Evolutionary conservation across 2,888 invertebrate species (phyloP), one percentile per base, ranked within the genome.

Genomic region (Eupithecia tripunctaria): DNA sequence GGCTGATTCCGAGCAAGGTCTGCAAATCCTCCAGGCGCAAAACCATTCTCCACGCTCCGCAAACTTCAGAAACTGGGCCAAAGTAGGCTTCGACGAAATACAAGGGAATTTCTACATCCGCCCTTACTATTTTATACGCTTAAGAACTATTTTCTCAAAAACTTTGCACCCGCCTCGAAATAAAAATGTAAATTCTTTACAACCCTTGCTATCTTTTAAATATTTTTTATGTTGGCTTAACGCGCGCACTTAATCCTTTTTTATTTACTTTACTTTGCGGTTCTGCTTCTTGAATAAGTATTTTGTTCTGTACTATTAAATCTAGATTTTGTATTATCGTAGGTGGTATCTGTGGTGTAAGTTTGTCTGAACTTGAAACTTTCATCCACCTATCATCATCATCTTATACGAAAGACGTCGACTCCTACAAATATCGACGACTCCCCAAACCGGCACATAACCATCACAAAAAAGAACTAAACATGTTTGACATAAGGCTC

Each of bases 21-120:
- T 88, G 86, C 85, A 91, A 92, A 91, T 91, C 91, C 90, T 85
- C 84, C 85, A 86, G 87, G 85, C 88, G 88, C 86, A 86, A 88
- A 89, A 86, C 88, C 88, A 93, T 93, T 92, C 88, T 89, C 89
- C 88, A 89, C 90, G 91, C 87, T 91, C 90, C 85, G 90, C 89
- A 91, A 92, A 92, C 90, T 92, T 88, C 88, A 88, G 6, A 88
- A 94, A 92, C 89, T 93, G 87, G 93, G 94, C 87, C 92, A 91
- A 91, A 91, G 91, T 91, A 90, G 92, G 92, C 92, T 92, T 92
- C 88, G 85, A 88, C 86, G 83, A 89, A 89, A 91, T 91, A 88
- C 88, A 89, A 86, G 88, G 86, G 84, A 87, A 89, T 88, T 88
- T 86, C 82, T 85, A 84, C 82, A 82, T 86, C 83, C 83, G 84